A percentile compares a stretch with the other conserved stretches of the same genome.
Conservation (phyloP, 2,888 invertebrate species). For the Brachypalpus laphriformis region DNA sequence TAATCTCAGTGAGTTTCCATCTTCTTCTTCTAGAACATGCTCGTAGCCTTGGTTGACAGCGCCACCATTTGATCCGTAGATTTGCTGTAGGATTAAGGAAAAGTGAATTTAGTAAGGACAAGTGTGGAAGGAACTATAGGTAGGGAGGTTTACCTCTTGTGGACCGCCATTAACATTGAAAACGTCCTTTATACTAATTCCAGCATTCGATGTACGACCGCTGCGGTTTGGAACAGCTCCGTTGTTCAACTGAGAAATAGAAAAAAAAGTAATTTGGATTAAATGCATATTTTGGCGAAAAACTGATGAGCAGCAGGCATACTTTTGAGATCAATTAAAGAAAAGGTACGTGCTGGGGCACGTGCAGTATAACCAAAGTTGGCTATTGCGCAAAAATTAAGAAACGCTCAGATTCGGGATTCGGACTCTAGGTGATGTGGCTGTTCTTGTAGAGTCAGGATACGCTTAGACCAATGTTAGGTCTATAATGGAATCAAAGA, state of each 20-base stretch:
- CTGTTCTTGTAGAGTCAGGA: too few species aligned
- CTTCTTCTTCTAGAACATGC: constrained; percentile 87
- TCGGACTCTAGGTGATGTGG: too few species aligned
- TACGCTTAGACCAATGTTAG: too few species aligned
- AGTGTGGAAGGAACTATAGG: neutral
- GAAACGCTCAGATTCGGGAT: too few species aligned
- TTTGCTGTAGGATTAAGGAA: constrained; percentile 74
- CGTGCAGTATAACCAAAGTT: too few species aligned
- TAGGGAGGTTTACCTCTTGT: constrained; percentile 77
- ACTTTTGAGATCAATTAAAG: too few species aligned
- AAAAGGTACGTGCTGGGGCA: too few species aligned
- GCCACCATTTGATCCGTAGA: constrained; percentile 84
- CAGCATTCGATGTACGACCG: constrained; percentile 90
- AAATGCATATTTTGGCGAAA: too few species aligned
- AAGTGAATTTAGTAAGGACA: neutral
- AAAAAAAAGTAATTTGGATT: too few species aligned
- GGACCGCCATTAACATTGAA: constrained; percentile 87
- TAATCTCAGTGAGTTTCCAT: constrained; percentile 88
- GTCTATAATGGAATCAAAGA: too few species aligned
- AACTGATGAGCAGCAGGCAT: too few species aligned
- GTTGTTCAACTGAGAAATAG: constrained; percentile 84
- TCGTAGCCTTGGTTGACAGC: constrained; percentile 92
- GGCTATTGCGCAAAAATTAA: too few species aligned
- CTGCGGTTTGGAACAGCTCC: constrained; percentile 85
- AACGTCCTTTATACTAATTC: constrained; percentile 91